Conservation (phyloP, 2,888 invertebrate genomes). For the Acanthopleura granulata region DNA sequence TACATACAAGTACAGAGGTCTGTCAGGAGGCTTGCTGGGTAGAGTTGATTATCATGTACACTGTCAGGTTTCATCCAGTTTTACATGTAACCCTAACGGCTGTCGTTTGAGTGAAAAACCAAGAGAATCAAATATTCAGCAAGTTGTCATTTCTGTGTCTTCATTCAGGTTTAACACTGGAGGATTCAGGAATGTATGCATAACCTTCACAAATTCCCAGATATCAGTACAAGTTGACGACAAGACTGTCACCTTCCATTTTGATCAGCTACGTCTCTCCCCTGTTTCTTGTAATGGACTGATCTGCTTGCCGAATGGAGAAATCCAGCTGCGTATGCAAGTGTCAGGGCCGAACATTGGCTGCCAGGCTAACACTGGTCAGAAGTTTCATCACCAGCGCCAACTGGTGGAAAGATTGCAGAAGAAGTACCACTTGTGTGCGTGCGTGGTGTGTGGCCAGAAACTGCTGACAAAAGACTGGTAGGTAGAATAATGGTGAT, state of each 20-base stretch:
- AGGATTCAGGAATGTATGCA: background rate
- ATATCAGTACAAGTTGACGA: background rate
- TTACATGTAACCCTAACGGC: no score
- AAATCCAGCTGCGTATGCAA: conserved; percentile 34
- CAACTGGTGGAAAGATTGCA: conserved; percentile 39
- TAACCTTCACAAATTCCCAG: background rate
- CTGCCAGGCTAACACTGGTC: background rate
- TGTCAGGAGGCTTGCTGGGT: no score
- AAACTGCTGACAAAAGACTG: conserved; percentile 35
- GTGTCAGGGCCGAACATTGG: conserved; percentile 20
- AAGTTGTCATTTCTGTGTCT: no score
- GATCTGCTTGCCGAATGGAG: conserved; percentile 29
- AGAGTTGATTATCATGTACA: no score
- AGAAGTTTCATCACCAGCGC: conserved; percentile 28
- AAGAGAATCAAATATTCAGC: no score
- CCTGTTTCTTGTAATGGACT: conserved; percentile 46
- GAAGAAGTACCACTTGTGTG: conserved; percentile 43
- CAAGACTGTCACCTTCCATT: background rate
- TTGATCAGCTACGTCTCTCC: background rate
- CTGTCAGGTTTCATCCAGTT: no score
- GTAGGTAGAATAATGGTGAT: conserved; percentile 19
- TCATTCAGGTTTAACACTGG: no score
- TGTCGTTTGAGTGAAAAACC: no score
- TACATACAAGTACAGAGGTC: no score
- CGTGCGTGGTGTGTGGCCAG: conserved; percentile 46